phyloP scores from a whole-genome alignment of 2,888 invertebrate species.

The Athrips mouffetella region DNA sequence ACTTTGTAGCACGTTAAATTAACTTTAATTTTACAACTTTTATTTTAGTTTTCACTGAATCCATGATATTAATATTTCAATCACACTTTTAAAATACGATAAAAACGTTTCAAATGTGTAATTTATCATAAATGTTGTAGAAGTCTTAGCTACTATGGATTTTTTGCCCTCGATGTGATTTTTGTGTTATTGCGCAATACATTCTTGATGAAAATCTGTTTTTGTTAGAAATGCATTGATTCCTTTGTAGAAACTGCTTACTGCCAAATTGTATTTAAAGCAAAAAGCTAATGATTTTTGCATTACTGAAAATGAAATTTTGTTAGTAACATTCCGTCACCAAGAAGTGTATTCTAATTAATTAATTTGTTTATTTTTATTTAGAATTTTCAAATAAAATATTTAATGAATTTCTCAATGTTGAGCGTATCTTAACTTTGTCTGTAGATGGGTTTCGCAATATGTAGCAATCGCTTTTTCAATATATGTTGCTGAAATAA shows the following conservation, averaged over 20 bases:
- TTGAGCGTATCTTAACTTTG: slow-evolving; percentile 22
- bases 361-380: slow-evolving; percentile 3
- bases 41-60: too few species aligned
- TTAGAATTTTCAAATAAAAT: slow-evolving; percentile 9
- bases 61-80: too few species aligned
- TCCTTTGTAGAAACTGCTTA: slow-evolving; percentile 7
- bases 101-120: slow-evolving; percentile 5
- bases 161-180: slow-evolving; percentile 4
- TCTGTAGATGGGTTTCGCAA: slow-evolving; percentile 33
- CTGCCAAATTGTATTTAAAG: slow-evolving; percentile 12
- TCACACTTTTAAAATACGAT: slow-evolving; percentile 7
- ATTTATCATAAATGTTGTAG: slow-evolving; percentile 9
- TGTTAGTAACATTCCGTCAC: slow-evolving; percentile 13
- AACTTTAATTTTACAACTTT: too few species aligned
- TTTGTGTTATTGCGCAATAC: not conserved
- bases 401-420: slow-evolving; percentile 25
- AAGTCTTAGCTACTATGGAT: not conserved
- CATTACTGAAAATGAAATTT: slow-evolving; percentile 10
- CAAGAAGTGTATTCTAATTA: slow-evolving; percentile 8
- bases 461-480: slow-evolving; percentile 35
- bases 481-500: slow-evolving; percentile 34
- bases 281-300: slow-evolving; percentile 5
- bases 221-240: not conserved
- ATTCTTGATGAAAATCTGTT: not conserved
- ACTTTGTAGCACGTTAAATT: too few species aligned